phyloP scores from a whole-genome alignment of 2,113 vertebrate genomes.

The Salminus brasiliensis region DNA sequence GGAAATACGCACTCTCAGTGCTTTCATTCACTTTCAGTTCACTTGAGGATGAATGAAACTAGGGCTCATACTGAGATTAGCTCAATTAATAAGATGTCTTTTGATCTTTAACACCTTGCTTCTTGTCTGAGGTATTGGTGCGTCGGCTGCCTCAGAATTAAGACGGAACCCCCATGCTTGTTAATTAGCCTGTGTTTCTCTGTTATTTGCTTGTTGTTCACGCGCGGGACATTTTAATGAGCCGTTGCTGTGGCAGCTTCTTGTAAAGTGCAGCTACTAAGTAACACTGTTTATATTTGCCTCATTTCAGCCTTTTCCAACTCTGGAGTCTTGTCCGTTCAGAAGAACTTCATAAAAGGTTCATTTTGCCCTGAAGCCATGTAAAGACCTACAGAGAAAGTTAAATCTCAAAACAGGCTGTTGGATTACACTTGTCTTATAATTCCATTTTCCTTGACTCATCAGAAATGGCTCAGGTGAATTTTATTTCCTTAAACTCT shows the following conservation, averaged over 20 bases:
- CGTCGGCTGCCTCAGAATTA: background rate
- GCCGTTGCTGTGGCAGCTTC: background rate
- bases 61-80: background rate
- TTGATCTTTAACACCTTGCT: background rate
- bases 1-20: constrained; percentile 47
- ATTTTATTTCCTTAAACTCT: constrained; percentile 42
- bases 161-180: background rate
- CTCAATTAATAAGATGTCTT: background rate
- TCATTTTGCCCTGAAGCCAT: background rate
- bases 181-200: background rate
- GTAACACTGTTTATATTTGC: background rate
- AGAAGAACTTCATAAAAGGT: background rate
- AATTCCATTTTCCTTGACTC: constrained; percentile 28
- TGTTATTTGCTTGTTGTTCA: background rate
- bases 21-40: constrained; percentile 11
- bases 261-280: background rate
- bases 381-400: background rate
- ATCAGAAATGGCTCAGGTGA: constrained; percentile 41
- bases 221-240: constrained; percentile 8
- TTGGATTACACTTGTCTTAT: constrained; percentile 7
- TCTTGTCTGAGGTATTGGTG: background rate
- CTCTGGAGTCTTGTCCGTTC: background rate
- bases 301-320: background rate
- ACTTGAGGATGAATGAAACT: background rate
- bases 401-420: background rate